phyloP scores from a whole-genome alignment of 2,797 vertebrate genomes.

The Monodelphis domestica region DNA sequence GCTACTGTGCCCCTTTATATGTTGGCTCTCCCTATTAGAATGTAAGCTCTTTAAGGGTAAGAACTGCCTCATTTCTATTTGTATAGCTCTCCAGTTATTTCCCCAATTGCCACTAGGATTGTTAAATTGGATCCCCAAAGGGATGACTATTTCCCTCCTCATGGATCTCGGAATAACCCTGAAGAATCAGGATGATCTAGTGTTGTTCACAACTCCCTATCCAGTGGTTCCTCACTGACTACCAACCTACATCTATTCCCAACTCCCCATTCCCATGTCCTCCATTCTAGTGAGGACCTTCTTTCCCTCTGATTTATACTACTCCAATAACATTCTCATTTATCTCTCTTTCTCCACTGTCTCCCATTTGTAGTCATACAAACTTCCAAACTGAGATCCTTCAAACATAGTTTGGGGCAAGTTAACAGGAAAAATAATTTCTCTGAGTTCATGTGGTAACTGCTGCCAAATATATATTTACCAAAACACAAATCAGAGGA shows the following conservation, averaged over 20 bases:
- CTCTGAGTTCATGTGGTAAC: background rate
- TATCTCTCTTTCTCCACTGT: background rate
- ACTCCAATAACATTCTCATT: background rate
- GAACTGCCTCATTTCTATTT: background rate
- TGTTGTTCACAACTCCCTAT: background rate
- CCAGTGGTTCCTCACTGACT: background rate
- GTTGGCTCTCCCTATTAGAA: background rate
- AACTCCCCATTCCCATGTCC: background rate
- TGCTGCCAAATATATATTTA: background rate
- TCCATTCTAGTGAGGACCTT: background rate
- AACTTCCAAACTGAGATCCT: background rate
- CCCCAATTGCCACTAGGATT: background rate
- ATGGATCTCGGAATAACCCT: background rate
- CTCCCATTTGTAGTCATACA: background rate
- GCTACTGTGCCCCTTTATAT: background rate
- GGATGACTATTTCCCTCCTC: too few species aligned
- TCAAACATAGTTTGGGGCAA: background rate
- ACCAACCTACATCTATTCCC: background rate
- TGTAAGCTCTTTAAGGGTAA: background rate
- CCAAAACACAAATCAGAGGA: background rate
- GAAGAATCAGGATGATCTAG: background rate
- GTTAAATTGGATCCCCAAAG: background rate
- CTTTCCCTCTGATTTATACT: background rate
- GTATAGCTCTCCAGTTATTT: background rate
- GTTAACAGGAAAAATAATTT: background rate